These are phyloP conservation scores for Sinella curviseta DNA, from an alignment of 1,140 invertebrate species.

Conservation along the genomic window DNA sequence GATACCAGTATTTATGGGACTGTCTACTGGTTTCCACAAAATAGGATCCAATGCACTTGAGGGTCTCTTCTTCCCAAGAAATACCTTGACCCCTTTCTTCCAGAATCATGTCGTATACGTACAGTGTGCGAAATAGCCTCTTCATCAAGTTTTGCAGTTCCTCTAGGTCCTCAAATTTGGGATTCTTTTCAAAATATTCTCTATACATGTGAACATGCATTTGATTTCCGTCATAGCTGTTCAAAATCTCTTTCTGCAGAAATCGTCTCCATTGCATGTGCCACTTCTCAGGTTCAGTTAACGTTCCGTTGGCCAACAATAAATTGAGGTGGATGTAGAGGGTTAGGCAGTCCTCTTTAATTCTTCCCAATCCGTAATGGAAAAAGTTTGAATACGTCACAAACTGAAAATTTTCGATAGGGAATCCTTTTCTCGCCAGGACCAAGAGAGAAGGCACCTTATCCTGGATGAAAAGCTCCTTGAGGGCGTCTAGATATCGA, in stretches of 20 bases:
- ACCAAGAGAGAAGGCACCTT: not conserved
- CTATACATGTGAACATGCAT: not conserved
- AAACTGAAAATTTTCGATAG: not conserved
- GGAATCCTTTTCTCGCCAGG: not conserved
- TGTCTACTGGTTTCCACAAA: too few species aligned
- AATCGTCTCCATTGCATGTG: not conserved
- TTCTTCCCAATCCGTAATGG: not conserved
- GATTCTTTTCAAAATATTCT: not conserved
- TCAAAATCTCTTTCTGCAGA: not conserved
- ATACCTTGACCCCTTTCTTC: not conserved
- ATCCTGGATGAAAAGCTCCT: slow-evolving; percentile 14
- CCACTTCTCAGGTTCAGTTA: not conserved
- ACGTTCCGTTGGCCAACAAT: not conserved
- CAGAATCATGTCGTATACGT: slow-evolving; percentile 1
- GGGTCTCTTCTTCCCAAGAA: not conserved
- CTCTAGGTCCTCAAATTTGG: not conserved
- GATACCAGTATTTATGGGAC: too few species aligned
- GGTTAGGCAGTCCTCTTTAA: slow-evolving; percentile 9
- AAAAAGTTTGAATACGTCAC: slow-evolving; percentile 15
- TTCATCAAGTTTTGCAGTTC: not conserved
- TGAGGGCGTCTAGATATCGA: not conserved
- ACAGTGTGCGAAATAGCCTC: not conserved
- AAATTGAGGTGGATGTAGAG: slow-evolving; percentile 13
- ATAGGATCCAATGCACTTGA: not conserved
- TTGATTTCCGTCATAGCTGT: not conserved